A percentile compares a stretch with the other conserved stretches of the same genome.
phyloP scores from a whole-genome alignment of 1,140 invertebrate genomes.

The Holotrichia oblita region DNA sequence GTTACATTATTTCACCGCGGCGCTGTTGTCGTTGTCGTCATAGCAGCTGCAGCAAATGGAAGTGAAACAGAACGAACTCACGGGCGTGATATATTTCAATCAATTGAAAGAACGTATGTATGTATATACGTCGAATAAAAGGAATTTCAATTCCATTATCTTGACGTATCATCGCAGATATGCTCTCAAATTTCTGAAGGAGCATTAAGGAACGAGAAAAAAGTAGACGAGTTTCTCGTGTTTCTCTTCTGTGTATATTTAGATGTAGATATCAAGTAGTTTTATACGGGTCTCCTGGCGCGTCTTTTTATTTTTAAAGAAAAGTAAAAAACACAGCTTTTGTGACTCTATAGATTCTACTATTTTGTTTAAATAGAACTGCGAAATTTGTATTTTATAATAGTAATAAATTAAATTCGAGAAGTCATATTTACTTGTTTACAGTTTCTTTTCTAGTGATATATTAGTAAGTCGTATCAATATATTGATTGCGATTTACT shows the following conservation, averaged over 20 bases:
- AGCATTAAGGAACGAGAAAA: not conserved
- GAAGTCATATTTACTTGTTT: too few relatives aligned
- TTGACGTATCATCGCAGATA: constrained; percentile 6
- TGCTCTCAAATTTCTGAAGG: not conserved
- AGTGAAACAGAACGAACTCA: not conserved
- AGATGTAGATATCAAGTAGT: not conserved
- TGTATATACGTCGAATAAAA: constrained; percentile 2
- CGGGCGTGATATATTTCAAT: not conserved
- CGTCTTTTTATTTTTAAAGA: not conserved
- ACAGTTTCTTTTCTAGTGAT: too few relatives aligned
- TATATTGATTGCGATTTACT: too few relatives aligned
- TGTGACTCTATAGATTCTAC: too few relatives aligned
- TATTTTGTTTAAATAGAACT: too few relatives aligned
- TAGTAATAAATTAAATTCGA: too few relatives aligned
- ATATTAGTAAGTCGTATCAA: too few relatives aligned
- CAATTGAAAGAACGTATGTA: not conserved
- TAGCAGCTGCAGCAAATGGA: not conserved
- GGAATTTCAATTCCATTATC: constrained; percentile 20
- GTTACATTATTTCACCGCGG: not conserved
- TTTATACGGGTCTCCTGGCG: not conserved
- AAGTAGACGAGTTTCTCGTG: not conserved
- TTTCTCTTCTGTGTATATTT: not conserved
- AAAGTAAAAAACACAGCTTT: not conserved
- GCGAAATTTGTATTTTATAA: too few relatives aligned
- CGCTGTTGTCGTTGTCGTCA: not conserved